Percentiles rank a stretch among this genome's conserved stretches.
Evolutionary conservation across 2,888 invertebrate species (phyloP).

Genomic region (Aspidiotus destructor): DNA sequence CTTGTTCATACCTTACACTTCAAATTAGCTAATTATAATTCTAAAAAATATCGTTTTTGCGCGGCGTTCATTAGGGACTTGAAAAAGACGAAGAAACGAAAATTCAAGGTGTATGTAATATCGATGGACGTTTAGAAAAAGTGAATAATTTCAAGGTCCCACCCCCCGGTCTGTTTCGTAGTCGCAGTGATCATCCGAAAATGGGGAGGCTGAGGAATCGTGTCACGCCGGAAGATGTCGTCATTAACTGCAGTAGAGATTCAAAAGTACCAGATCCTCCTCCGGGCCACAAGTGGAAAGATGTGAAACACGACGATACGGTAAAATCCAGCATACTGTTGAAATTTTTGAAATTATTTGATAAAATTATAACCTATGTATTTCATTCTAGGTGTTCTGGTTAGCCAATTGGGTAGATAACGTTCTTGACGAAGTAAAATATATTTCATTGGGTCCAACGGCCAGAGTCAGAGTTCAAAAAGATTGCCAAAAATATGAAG

Average conservation of each 20-base stretch:
- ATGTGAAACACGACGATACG: slow-evolving; percentile 85
- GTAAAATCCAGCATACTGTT: slow-evolving; percentile 45
- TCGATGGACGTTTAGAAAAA: slow-evolving; percentile 97
- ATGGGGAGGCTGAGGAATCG: slow-evolving; percentile 95
- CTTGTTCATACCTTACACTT: slow-evolving; percentile 40
- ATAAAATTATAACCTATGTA: neutral
- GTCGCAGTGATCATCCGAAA: slow-evolving; percentile 97
- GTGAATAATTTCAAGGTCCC: slow-evolving; percentile 98
- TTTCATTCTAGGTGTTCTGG: slow-evolving; percentile 63
- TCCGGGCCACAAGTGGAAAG: slow-evolving; percentile 89
- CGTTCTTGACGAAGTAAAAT: slow-evolving; percentile 89
- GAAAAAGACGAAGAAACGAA: slow-evolving; percentile 60
- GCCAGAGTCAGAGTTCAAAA: slow-evolving; percentile 98
- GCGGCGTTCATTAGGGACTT: slow-evolving; percentile 31
- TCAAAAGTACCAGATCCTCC: slow-evolving; percentile 79
- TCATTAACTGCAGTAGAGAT: slow-evolving; percentile 94
- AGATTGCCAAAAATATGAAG: slow-evolving; percentile 99
- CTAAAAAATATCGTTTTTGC: neutral
- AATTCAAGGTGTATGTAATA: slow-evolving; percentile 88
- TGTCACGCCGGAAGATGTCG: slow-evolving; percentile 85
- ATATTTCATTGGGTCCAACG: slow-evolving; percentile 98
- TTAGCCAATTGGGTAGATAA: slow-evolving; percentile 98
- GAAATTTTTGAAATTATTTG: neutral
- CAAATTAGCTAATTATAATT: neutral
- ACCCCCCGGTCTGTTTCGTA: slow-evolving; percentile 91